Evolutionary conservation across 2,113 vertebrate genomes (phyloP).

Genomic region (Aepyceros melampus): DNA sequence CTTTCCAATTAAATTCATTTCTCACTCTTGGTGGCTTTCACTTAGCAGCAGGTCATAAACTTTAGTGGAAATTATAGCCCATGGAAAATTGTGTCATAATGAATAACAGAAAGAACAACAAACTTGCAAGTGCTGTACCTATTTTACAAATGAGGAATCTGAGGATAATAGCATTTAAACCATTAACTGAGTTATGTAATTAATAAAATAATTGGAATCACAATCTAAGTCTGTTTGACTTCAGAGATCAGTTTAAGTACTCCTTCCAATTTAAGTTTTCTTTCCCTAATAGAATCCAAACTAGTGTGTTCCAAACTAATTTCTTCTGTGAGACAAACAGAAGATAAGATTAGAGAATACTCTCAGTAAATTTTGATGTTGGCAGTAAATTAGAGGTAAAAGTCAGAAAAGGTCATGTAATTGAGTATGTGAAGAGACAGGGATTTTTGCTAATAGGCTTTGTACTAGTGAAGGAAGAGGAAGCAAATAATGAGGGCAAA

Average conservation of each 20-base stretch:
- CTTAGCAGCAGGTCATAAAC: not conserved
- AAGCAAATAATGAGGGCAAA: not conserved
- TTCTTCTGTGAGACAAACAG: not conserved
- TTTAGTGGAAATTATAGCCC: not conserved
- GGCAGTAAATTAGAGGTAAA: not conserved
- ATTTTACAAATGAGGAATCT: not conserved
- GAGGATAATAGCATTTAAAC: not conserved
- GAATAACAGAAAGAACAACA: not conserved
- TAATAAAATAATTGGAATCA: not conserved
- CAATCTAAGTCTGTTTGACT: not conserved
- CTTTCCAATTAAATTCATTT: conserved; percentile 25
- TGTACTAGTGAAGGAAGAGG: not conserved
- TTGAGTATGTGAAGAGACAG: not conserved
- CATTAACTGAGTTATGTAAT: not conserved
- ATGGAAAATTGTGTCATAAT: not conserved
- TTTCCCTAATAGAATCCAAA: not conserved
- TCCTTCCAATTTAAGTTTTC: not conserved
- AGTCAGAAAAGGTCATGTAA: not conserved
- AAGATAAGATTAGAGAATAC: not conserved
- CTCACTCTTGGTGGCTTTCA: not conserved
- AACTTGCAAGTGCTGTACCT: not conserved
- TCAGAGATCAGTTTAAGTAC: not conserved
- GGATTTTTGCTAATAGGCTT: not conserved
- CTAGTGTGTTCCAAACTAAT: not conserved
- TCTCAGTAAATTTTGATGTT: not conserved